Evolutionary conservation across 1,140 invertebrate genomes (phyloP).

Genomic region (silkworm (Bombyx mori)): DNA sequence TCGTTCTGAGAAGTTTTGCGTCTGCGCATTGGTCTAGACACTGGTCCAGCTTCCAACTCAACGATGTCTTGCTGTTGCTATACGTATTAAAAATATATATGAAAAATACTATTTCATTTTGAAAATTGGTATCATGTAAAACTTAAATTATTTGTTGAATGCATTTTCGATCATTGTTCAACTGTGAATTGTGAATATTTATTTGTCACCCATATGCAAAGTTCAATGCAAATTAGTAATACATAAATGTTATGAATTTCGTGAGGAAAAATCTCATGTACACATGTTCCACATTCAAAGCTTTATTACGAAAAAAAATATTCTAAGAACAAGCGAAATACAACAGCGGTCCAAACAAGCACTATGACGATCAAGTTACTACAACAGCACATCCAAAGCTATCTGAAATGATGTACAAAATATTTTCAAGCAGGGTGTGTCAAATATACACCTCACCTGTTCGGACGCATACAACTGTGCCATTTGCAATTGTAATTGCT

Average conservation of each 20-base stretch:
- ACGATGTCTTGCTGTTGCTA: conserved; percentile 65
- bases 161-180: too few species aligned
- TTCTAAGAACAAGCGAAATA: background rate
- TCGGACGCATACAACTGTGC: conserved; percentile 69
- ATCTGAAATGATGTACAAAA: conserved; percentile 36
- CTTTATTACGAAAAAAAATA: background rate
- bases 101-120: background rate
- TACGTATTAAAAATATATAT: conserved; percentile 9
- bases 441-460: conserved; percentile 63
- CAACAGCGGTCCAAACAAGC: conserved; percentile 43
- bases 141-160: too few species aligned
- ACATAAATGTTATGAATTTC: too few species aligned
- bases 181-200: too few species aligned
- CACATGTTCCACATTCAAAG: too few species aligned
- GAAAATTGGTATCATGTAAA: background rate
- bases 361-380: conserved; percentile 37
- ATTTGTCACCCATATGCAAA: too few species aligned
- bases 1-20: conserved; percentile 94
- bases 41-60: conserved; percentile 80
- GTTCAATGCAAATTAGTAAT: too few species aligned
- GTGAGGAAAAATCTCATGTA: too few species aligned
- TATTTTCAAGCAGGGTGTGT: conserved; percentile 55
- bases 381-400: conserved; percentile 69
- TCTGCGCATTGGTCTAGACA: conserved; percentile 78
- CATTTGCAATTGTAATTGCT: conserved; percentile 70